Percentiles rank a stretch among this genome's conserved stretches.
Conservation (phyloP, 2,888 invertebrate genomes). For the Sarcophaga rosellei region DNA sequence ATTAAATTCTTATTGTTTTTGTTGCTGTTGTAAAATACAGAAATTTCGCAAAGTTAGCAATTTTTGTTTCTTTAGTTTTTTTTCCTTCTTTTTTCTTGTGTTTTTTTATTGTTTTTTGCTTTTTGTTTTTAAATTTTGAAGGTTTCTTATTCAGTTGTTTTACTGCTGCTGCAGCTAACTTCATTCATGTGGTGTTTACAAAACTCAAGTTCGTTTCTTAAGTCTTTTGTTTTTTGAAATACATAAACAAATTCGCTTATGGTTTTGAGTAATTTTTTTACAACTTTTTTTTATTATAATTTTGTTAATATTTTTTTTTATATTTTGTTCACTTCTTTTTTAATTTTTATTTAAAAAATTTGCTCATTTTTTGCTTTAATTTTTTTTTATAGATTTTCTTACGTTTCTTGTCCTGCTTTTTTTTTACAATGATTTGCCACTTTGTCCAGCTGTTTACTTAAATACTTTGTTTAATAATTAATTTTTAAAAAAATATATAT, state of each 20-base stretch:
- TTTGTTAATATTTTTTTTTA: neutral
- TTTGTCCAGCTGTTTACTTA: neutral
- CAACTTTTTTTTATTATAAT: neutral
- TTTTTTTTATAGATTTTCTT: neutral
- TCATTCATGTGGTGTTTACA: neutral
- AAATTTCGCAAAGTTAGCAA: neutral
- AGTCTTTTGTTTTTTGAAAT: neutral
- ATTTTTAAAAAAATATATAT: neutral
- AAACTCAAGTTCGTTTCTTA: neutral
- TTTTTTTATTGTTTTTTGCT: slow-evolving; percentile 6
- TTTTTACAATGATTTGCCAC: slow-evolving; percentile 14
- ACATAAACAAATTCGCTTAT: neutral
- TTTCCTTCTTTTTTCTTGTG: neutral
- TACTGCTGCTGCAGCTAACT: neutral
- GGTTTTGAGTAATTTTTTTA: neutral
- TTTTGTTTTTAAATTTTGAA: slow-evolving; percentile 1
- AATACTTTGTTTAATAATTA: neutral
- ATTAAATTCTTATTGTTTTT: neutral
- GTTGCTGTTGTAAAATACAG: neutral
- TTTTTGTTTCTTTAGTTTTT: neutral
- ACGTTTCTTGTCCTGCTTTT: slow-evolving; percentile 2
- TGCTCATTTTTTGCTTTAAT: neutral
- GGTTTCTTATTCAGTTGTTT: no score
- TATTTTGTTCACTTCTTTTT: neutral
- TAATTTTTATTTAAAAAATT: neutral